phyloP scores from a whole-genome alignment of 2,888 invertebrate species.

The Metopia argyrocephala region DNA sequence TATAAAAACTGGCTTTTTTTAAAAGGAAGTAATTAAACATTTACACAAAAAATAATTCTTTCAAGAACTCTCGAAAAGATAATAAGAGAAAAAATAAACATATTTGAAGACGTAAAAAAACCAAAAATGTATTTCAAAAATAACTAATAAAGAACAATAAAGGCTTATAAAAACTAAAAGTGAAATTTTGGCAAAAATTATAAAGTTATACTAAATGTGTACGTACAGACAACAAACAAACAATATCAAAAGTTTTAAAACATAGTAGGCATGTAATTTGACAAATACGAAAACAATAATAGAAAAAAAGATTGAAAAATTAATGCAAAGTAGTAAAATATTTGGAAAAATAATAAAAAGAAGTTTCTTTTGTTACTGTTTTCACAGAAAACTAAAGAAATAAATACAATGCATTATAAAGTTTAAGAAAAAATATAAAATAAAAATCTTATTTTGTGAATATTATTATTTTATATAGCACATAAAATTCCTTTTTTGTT shows the following conservation, averaged over 20 bases:
- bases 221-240: background rate
- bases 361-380: too few relatives aligned
- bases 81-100: background rate
- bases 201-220: too few relatives aligned
- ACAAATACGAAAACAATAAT: background rate
- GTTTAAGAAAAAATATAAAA: too few relatives aligned
- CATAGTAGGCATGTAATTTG: background rate
- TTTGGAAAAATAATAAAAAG: too few relatives aligned
- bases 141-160: background rate
- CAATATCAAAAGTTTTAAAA: background rate
- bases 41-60: conserved; percentile 12
- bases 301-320: too few relatives aligned
- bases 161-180: background rate
- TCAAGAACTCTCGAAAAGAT: background rate
- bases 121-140: background rate
- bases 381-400: background rate
- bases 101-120: background rate
- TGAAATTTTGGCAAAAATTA: background rate
- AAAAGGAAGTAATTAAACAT: background rate
- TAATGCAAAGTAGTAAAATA: too few relatives aligned
- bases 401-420: too few relatives aligned
- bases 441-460: too few relatives aligned
- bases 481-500: background rate
- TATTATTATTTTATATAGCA: background rate
- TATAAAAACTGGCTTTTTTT: conserved; percentile 31